Percentiles rank a stretch among this genome's conserved stretches.
phyloP scores from a whole-genome alignment of 1,140 invertebrate genomes.

The Zaprionus lachaisei region DNA sequence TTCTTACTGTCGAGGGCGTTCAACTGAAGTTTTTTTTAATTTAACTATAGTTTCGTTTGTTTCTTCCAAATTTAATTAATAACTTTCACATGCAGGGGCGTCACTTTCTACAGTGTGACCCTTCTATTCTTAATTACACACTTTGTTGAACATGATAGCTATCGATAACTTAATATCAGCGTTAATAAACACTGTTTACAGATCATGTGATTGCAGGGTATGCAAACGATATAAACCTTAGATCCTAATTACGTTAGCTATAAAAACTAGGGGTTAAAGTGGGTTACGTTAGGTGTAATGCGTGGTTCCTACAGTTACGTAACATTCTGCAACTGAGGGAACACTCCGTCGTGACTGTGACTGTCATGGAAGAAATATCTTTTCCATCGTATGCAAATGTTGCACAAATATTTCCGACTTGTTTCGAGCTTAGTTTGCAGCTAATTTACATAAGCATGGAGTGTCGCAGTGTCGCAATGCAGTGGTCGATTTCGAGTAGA shows the following conservation, averaged over 20 bases:
- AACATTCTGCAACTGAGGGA: slow-evolving; percentile 18
- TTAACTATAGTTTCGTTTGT: too few relatives aligned
- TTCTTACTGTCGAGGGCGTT: too few relatives aligned
- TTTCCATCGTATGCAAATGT: slow-evolving; percentile 36
- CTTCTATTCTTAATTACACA: too few relatives aligned
- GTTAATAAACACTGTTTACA: too few relatives aligned
- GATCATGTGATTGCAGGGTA: background rate
- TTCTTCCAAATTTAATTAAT: too few relatives aligned
- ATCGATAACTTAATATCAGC: too few relatives aligned
- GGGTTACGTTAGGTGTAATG: background rate
- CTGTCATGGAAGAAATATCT: slow-evolving; percentile 39
- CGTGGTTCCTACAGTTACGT: slow-evolving; percentile 8
- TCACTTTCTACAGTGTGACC: too few relatives aligned
- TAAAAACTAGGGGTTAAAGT: background rate
- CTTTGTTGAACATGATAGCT: too few relatives aligned
- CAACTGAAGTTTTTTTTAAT: too few relatives aligned
- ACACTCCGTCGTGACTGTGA: background rate
- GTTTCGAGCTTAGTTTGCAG: background rate
- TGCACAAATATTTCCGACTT: slow-evolving; percentile 32
- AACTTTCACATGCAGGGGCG: too few relatives aligned
- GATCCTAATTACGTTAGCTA: background rate
- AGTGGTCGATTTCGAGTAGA: slow-evolving; percentile 19
- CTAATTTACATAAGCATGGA: slow-evolving; percentile 46
- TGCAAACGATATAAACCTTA: background rate
- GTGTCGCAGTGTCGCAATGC: slow-evolving; percentile 42